A percentile compares a stretch with the other conserved stretches of the same genome.
Conservation (phyloP, 2,113 vertebrate genomes). For the Hippopotamus amphibius region DNA sequence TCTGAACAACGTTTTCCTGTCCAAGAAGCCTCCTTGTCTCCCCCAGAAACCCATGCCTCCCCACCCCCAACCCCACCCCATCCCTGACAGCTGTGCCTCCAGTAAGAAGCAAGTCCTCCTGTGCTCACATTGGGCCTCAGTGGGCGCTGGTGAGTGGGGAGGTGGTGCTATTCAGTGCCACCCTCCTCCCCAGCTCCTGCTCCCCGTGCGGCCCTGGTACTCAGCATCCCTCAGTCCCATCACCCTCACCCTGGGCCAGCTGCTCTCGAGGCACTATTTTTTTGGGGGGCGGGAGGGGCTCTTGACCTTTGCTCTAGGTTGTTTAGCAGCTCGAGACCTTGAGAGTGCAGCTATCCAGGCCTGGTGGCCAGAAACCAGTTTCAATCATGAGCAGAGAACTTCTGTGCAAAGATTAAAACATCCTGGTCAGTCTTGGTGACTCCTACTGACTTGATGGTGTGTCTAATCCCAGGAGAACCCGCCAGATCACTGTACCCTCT, state of each 20-base stretch:
- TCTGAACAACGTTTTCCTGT: neutral
- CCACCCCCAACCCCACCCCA: neutral
- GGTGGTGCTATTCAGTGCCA: accelerated
- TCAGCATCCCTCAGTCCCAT: neutral
- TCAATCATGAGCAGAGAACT: neutral
- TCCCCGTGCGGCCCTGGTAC: too few relatives aligned
- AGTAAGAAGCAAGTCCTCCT: neutral
- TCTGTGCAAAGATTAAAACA: neutral
- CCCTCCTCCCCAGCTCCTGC: neutral
- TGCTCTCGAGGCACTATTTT: too few relatives aligned
- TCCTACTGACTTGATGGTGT: neutral
- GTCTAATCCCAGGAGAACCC: neutral
- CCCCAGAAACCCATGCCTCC: accelerated
- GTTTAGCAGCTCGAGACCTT: neutral
- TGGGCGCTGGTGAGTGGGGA: accelerated
- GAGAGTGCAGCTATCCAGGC: neutral
- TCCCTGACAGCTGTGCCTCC: neutral
- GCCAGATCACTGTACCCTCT: neutral
- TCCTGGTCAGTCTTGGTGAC: neutral
- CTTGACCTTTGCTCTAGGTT: neutral
- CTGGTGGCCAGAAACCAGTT: neutral
- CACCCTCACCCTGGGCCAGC: neutral
- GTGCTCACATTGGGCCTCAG: neutral
- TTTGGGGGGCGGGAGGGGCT: neutral
- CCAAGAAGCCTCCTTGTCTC: neutral